These are phyloP conservation scores for Amaurobius ferox DNA, from an alignment of 2,888 invertebrate genomes.

Conservation along the genomic window DNA sequence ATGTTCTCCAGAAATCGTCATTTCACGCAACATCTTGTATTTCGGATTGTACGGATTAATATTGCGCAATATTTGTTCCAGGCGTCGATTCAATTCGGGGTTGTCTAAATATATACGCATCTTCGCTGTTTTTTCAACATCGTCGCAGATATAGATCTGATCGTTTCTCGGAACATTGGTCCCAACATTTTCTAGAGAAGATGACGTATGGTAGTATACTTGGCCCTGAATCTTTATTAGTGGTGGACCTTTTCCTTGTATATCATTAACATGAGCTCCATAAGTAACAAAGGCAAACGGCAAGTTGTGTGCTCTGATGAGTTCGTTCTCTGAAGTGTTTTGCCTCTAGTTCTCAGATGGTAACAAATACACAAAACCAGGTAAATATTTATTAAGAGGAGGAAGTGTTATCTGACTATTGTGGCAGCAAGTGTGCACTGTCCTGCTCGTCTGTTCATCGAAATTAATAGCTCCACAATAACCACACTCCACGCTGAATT, in stretches of 20 bases:
- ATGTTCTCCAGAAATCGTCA: no score
- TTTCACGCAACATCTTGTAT: slow-evolving; percentile 22
- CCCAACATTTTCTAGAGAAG: slow-evolving; percentile 7
- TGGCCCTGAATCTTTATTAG: not conserved
- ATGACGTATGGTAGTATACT: slow-evolving; percentile 5
- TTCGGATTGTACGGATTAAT: slow-evolving; percentile 15
- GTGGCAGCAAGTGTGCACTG: not conserved
- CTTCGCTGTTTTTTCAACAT: not conserved
- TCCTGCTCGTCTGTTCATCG: not conserved
- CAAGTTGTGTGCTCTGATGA: not conserved
- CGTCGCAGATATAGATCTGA: slow-evolving; percentile 1
- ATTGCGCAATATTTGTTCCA: not conserved
- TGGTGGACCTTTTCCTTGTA: not conserved
- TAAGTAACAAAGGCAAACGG: not conserved
- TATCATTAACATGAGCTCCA: not conserved
- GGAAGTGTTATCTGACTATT: not conserved
- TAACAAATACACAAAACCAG: not conserved
- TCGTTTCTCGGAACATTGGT: slow-evolving; percentile 5
- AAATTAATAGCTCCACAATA: not conserved
- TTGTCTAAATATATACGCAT: not conserved
- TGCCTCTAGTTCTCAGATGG: not conserved
- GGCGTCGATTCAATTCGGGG: not conserved
- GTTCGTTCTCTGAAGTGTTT: not conserved
- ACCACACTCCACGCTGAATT: not conserved
- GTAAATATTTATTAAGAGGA: not conserved